Base-by-base conservation (phyloP, 2,888 invertebrate genomes). In the Polietes domitor region DNA sequence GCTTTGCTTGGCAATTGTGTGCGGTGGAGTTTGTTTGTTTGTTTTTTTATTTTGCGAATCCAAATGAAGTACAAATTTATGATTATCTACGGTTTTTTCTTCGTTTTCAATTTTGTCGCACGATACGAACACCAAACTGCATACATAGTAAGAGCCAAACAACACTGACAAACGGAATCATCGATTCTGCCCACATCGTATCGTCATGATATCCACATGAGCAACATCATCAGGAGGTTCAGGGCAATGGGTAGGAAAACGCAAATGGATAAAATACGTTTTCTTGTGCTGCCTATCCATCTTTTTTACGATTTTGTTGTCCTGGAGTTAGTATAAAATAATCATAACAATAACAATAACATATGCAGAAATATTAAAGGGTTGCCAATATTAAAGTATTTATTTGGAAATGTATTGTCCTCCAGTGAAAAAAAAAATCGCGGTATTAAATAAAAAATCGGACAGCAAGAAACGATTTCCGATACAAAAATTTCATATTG, bases 121-220 rank as follows among this genome's bases (percentile, higher is more conserved):
- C 70, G 37, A 61, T 50, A 26, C n/a, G 55, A 61, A 5, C 55
- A 3, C 43, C 6, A 71, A 68, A 19, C 72, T 37, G 12, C 7
- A 53, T n/a, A 10, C 2, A 21, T 68, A 55, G 47, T 74, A 68
- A 32, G 17, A 19, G 24, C 9, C 50, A 37, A n/a, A 41, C 65
- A 37, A 17, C 65, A 41, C 12, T 10, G 2, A 43, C 65, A 68
- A 32, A 63, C 70, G 61, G 37, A 61, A 73, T 77, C 82, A 61
- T 82, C 61, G 55, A 77, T 74, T 73, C 77, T 70, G 73, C 82
- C 82, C 82, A 82, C 82, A 77, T 74, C 70, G 21, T 68, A 28
- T 73, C 77, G 53, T 74, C 77, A 74, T 81, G 77, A 74, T 77
- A 41, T 73, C 76, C 65, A 24, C 21, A 73, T 73, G 37, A 70